Conservation (phyloP, 2,888 invertebrate species). For the Hecatera dysodea region DNA sequence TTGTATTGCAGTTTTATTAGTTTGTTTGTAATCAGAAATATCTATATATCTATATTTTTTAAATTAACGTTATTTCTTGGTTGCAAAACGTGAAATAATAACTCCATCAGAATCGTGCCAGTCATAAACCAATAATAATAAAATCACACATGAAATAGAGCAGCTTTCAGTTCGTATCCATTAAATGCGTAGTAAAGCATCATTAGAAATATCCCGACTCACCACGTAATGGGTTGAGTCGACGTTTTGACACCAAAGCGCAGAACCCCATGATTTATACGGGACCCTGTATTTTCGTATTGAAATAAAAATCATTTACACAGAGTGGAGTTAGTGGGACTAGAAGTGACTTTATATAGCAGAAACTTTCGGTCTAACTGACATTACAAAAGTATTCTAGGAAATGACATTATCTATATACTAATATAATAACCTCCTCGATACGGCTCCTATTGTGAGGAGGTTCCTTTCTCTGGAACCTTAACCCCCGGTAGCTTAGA, state of each 20-base stretch:
- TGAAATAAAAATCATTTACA: conserved; percentile 78
- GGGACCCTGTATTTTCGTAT: conserved; percentile 73
- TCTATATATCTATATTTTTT: no score
- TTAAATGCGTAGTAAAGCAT: conserved; percentile 51
- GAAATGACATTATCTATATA: no score
- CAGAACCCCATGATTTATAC: conserved; percentile 75
- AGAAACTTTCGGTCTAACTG: neutral
- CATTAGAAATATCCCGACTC: conserved; percentile 64
- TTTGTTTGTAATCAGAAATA: no score
- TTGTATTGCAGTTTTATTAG: no score
- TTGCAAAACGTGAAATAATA: neutral
- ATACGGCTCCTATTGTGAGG: no score
- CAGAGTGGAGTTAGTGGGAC: conserved; percentile 52
- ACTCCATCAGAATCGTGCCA: conserved; percentile 20
- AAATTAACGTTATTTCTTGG: neutral
- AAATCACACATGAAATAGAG: conserved; percentile 36
- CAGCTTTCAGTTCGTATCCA: conserved; percentile 36
- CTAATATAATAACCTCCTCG: no score
- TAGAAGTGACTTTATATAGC: conserved; percentile 56
- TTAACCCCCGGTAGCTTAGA: no score
- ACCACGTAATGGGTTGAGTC: conserved; percentile 65
- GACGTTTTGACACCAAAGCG: conserved; percentile 74
- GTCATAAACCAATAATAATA: conserved; percentile 29
- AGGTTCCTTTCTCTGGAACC: no score
- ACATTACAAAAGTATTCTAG: no score